Conservation (phyloP, 2,888 invertebrate genomes). For the Cremastinae sp. region DNA sequence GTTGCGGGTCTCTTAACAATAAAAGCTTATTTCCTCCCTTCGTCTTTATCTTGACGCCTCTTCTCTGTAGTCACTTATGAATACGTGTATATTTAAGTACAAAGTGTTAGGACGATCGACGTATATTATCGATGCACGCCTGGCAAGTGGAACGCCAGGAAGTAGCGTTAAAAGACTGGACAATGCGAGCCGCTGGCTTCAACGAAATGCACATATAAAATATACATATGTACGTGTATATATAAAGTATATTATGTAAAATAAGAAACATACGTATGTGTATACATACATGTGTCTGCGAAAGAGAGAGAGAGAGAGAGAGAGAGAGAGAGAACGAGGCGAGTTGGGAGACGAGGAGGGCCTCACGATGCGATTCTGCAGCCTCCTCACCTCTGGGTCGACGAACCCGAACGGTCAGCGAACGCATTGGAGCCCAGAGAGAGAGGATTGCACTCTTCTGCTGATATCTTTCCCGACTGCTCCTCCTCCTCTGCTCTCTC, state of each 20-base stretch:
- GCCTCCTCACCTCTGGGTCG: conserved; percentile 62
- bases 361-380: conserved; percentile 29
- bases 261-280: too few relatives aligned
- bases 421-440: conserved; percentile 42
- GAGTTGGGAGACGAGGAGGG: conserved; percentile 22
- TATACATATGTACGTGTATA: conserved; percentile 11
- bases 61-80: conserved; percentile 39
- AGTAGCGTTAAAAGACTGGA: conserved; percentile 56
- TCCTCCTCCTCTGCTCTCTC: conserved; percentile 9
- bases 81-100: conserved; percentile 2
- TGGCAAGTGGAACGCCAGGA: conserved; percentile 60
- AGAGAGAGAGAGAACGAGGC: background rate
- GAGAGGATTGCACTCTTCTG: conserved; percentile 47
- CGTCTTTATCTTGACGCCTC: conserved; percentile 1
- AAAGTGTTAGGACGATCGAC: conserved; percentile 46
- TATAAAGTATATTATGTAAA: conserved; percentile 13
- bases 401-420: conserved; percentile 56
- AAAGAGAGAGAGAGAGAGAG: conserved; percentile 3
- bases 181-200: conserved; percentile 53
- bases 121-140: conserved; percentile 57
- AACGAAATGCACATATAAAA: conserved; percentile 20
- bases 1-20: conserved; percentile 28
- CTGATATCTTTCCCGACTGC: conserved; percentile 1
- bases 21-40: conserved; percentile 22
- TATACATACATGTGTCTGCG: too few relatives aligned